A percentile compares a stretch with the other conserved stretches of the same genome.
Conservation (phyloP, 2,888 invertebrate genomes). For the Oasisia sp. region DNA sequence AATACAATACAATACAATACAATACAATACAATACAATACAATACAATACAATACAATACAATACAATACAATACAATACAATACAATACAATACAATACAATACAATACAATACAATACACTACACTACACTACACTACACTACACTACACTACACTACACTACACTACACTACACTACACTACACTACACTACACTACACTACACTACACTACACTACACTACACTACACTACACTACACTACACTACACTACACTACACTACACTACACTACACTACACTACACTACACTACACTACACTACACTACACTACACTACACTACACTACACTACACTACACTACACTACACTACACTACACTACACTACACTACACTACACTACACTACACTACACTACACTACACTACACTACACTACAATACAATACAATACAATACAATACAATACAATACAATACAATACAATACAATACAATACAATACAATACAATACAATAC, state of each 20-base stretch:
- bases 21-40: too few species aligned
- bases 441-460: slow-evolving; percentile 30
- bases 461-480: slow-evolving; percentile 24
- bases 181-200: slow-evolving; percentile 29
- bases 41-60: too few species aligned
- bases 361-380: slow-evolving; percentile 31
- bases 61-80: too few species aligned
- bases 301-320: slow-evolving; percentile 32
- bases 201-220: slow-evolving; percentile 31
- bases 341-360: slow-evolving; percentile 32
- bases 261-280: slow-evolving; percentile 32
- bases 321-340: slow-evolving; percentile 31
- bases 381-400: slow-evolving; percentile 28
- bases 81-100: too few species aligned
- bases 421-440: too few species aligned
- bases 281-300: slow-evolving; percentile 26
- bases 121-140: slow-evolving; percentile 32
- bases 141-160: slow-evolving; percentile 31
- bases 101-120: too few species aligned
- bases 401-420: too few species aligned
- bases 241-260: slow-evolving; percentile 31
- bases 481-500: too few species aligned
- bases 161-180: slow-evolving; percentile 31
- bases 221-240: slow-evolving; percentile 22
- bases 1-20: too few species aligned